These are phyloP conservation scores for Procavia capensis DNA, from an alignment of 2,113 vertebrate species.

Conservation along the genomic window DNA sequence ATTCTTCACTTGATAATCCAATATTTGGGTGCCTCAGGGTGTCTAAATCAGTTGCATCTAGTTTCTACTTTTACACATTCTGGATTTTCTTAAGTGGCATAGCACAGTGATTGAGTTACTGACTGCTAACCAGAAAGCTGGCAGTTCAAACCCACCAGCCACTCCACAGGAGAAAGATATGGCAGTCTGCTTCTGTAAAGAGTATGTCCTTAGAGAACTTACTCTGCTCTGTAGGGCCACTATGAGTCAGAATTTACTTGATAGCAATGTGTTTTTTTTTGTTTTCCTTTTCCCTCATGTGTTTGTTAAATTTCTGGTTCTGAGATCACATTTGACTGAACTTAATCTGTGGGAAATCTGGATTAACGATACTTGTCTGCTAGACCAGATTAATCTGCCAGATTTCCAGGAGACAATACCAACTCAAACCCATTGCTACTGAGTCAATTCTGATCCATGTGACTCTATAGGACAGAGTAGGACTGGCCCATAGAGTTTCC, in stretches of 20 bases:
- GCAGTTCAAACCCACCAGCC: background rate
- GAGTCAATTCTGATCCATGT: no score
- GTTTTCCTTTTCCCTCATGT: background rate
- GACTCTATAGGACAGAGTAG: no score
- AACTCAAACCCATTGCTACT: no score
- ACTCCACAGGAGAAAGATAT: background rate
- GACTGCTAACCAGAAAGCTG: background rate
- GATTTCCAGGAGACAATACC: background rate
- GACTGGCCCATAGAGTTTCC: no score
- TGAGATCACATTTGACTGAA: constrained; percentile 9
- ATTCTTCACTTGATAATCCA: background rate
- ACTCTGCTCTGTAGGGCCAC: background rate
- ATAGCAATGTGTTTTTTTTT: background rate
- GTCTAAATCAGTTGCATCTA: background rate
- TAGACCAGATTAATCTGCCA: background rate
- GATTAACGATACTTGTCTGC: background rate
- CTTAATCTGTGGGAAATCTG: background rate
- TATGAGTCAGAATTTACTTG: background rate
- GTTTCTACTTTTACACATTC: background rate
- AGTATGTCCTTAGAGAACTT: background rate
- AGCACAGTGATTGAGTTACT: background rate
- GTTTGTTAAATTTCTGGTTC: background rate
- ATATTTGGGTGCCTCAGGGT: background rate
- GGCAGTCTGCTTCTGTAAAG: background rate
- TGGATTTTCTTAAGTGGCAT: background rate